These are phyloP conservation scores for Neolamprologus modestus DNA, from an alignment of 2,113 vertebrate species.

Conservation along the genomic window DNA sequence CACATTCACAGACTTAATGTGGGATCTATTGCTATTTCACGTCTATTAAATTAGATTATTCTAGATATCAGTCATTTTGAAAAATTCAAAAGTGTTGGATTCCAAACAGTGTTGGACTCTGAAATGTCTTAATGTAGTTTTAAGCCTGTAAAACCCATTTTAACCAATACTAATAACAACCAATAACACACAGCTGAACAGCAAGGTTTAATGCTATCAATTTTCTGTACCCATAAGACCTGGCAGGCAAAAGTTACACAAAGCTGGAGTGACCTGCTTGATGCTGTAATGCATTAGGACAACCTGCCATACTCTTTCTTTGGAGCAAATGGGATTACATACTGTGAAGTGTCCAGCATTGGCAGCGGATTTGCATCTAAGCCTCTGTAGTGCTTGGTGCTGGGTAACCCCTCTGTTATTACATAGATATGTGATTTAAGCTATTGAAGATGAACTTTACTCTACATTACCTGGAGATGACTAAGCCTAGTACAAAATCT, in stretches of 20 bases:
- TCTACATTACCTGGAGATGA: background rate
- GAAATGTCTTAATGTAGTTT: background rate
- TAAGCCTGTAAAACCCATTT: background rate
- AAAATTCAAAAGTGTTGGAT: background rate
- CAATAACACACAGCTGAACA: background rate
- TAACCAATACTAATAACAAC: background rate
- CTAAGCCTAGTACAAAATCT: background rate
- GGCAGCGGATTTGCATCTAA: background rate
- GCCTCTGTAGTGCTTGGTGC: background rate
- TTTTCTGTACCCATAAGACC: background rate
- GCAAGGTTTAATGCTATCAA: background rate
- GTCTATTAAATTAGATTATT: background rate
- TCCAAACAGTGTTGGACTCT: background rate
- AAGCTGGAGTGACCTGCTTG: constrained; percentile 25
- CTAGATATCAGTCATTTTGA: background rate
- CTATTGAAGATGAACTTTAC: background rate
- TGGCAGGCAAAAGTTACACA: background rate
- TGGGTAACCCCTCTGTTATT: background rate
- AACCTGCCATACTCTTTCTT: constrained; percentile 17
- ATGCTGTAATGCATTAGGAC: constrained; percentile 35
- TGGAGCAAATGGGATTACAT: constrained; percentile 38
- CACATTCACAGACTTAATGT: background rate
- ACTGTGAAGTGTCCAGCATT: constrained; percentile 19
- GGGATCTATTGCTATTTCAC: background rate
- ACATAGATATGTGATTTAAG: background rate